A percentile compares a stretch with the other conserved stretches of the same genome.
phyloP scores from a whole-genome alignment of 2,888 invertebrate genomes.

The Caenorhabditis panamensis region DNA sequence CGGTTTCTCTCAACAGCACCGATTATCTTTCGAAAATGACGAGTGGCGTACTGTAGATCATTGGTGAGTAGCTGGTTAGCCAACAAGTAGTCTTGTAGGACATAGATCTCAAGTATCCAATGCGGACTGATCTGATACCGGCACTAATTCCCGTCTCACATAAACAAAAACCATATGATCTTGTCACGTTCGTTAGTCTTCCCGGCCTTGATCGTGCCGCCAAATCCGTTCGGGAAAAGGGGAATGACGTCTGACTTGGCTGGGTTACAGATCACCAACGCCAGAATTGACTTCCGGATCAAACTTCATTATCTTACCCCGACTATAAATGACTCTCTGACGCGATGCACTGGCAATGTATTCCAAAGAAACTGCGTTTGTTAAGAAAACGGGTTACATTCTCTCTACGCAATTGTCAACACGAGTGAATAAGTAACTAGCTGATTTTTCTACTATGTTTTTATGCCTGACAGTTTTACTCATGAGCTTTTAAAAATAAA shows the following conservation, averaged over 20 bases:
- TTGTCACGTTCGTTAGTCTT: neutral
- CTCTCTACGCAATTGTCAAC: neutral
- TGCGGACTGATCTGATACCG: constrained; percentile 1
- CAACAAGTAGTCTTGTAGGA: neutral
- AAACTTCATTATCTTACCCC: neutral
- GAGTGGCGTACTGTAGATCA: constrained; percentile 38
- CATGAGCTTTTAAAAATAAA: too few relatives aligned
- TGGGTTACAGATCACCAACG: constrained; percentile 15
- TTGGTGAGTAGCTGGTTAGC: constrained; percentile 24
- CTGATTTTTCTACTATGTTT: too few relatives aligned
- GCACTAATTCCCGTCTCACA: neutral
- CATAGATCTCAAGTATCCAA: constrained; percentile 5
- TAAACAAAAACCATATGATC: constrained; percentile 30
- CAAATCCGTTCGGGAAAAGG: constrained; percentile 2
- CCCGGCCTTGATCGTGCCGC: constrained; percentile 33
- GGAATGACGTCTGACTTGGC: neutral
- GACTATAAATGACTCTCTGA: neutral
- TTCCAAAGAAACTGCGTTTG: neutral
- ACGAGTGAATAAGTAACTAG: neutral
- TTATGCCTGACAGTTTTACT: too few relatives aligned
- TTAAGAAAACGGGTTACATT: neutral
- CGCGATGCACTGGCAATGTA: neutral
- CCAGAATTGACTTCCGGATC: neutral
- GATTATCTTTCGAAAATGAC: constrained; percentile 26
- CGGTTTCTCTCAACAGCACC: constrained; percentile 41